Evolutionary conservation across 1,140 invertebrate species (phyloP).

Genomic region (Lamellibrachia luymesi): DNA sequence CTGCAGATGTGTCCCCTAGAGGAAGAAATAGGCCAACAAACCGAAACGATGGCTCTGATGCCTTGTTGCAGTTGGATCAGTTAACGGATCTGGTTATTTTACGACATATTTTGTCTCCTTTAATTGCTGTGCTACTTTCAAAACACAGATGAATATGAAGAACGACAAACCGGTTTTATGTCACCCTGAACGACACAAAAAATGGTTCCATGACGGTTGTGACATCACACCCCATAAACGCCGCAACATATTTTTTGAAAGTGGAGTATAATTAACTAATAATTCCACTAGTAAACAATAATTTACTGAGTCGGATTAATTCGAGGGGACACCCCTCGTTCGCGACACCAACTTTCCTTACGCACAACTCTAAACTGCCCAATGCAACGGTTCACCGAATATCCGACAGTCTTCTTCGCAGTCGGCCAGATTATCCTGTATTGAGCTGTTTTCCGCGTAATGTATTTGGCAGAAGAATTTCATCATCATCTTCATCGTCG

Average conservation of each 20-base stretch:
- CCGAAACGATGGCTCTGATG: background rate
- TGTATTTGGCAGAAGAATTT: too few relatives aligned
- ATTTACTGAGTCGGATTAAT: too few relatives aligned
- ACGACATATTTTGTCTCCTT: background rate
- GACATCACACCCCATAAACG: slow-evolving; percentile 61
- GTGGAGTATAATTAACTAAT: background rate
- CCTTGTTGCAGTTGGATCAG: background rate
- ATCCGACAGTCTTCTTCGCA: too few relatives aligned
- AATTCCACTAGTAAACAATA: background rate
- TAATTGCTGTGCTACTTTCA: background rate
- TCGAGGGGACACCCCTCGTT: too few relatives aligned
- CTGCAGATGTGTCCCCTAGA: background rate
- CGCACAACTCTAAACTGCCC: too few relatives aligned
- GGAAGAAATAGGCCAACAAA: background rate
- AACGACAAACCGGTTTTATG: background rate
- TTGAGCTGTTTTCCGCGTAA: too few relatives aligned
- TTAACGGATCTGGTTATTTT: background rate
- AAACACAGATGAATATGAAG: background rate
- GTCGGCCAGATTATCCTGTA: too few relatives aligned
- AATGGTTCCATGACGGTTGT: slow-evolving; percentile 48
- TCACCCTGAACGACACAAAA: background rate
- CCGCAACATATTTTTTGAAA: background rate
- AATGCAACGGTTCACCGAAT: too few relatives aligned
- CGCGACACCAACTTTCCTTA: too few relatives aligned
- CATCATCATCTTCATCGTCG: too few relatives aligned